Evolutionary conservation across 1,140 invertebrate species (phyloP), one percentile per base, ranked within the genome.

Genomic region (Procambarus virginalis): DNA sequence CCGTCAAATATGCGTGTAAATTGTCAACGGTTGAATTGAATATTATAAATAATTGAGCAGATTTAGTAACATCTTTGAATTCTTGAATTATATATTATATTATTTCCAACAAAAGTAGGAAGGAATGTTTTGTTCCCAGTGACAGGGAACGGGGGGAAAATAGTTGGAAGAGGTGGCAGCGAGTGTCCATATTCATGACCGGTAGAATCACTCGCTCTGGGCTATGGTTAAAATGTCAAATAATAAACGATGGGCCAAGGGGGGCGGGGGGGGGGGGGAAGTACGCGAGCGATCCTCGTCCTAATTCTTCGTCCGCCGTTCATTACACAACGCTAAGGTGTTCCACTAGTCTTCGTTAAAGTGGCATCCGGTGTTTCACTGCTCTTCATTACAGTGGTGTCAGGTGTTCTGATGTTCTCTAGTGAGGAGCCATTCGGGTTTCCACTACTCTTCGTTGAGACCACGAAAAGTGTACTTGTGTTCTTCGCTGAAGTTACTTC

Each of bases 221-320:
- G 84, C 73, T 45, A 85, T 46, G 84, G 84, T 84, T 84, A 77
- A 77, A 85, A 85, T 76, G 75, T 85, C 84, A 77, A 85, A 73
- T 85, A 51, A 77, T 77, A 85, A 85, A 70, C 20, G 46, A 60
- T 22, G 22, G 22, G 22, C 49, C 34, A 34, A 70, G 46, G 55
- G 55, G 55, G 49, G 51, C 8, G 55, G 55, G 75, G 22, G 45
- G 55, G 79, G 8, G 20, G 55, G 14, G 46, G 77, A 34, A 17
- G 17, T 10, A 73, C 14, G 22, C 49, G 46, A 48, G 34, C 46
- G 46, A 78, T 78, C 20, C 6, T 49, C 49, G 4, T 49, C 51
- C 20, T n/a, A 51, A 20, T 48, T 79, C 48, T 45, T 51, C 20
- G 22, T 79, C 48, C 14, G 8, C 51, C 8, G 2, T 55, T 55